A percentile compares a stretch with the other conserved stretches of the same genome.
phyloP scores from a whole-genome alignment of 2,888 invertebrate species.

The Diarsia mendica region DNA sequence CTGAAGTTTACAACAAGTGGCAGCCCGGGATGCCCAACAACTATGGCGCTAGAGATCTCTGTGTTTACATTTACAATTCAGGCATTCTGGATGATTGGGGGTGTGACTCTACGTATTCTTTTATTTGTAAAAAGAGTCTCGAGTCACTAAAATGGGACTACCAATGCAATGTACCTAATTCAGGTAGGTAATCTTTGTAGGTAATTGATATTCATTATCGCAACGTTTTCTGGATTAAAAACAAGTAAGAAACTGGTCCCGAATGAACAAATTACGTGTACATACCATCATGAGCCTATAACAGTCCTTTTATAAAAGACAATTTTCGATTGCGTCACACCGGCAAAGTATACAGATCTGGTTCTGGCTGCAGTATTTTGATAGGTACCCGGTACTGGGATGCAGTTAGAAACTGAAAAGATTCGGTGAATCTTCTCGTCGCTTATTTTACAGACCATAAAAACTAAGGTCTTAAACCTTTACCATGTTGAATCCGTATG shows the following conservation, averaged over 20 bases:
- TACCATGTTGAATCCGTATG: too few species aligned
- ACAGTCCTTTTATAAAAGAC: not conserved
- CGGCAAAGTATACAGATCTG: not conserved
- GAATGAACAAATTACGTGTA: not conserved
- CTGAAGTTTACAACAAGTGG: constrained; percentile 29
- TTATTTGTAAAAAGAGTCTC: constrained; percentile 80
- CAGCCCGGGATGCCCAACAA: not conserved
- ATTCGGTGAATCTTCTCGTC: not conserved
- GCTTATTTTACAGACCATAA: not conserved
- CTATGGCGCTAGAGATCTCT: constrained; percentile 68
- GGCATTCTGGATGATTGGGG: constrained; percentile 75
- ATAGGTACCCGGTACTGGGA: not conserved
- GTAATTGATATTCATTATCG: not conserved
- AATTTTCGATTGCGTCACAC: not conserved
- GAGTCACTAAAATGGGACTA: constrained; percentile 76
- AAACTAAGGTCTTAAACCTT: not conserved
- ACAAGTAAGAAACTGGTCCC: not conserved
- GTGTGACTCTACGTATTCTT: constrained; percentile 71
- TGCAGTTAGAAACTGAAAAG: not conserved
- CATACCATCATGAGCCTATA: not conserved
- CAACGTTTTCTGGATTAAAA: not conserved
- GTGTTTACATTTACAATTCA: constrained; percentile 67
- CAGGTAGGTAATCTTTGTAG: constrained; percentile 64
- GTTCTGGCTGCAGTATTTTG: not conserved
- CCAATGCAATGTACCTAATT: constrained; percentile 76